These are phyloP conservation scores for Vidua chalybeata DNA, from an alignment of 2,113 vertebrate genomes.

Conservation along the genomic window DNA sequence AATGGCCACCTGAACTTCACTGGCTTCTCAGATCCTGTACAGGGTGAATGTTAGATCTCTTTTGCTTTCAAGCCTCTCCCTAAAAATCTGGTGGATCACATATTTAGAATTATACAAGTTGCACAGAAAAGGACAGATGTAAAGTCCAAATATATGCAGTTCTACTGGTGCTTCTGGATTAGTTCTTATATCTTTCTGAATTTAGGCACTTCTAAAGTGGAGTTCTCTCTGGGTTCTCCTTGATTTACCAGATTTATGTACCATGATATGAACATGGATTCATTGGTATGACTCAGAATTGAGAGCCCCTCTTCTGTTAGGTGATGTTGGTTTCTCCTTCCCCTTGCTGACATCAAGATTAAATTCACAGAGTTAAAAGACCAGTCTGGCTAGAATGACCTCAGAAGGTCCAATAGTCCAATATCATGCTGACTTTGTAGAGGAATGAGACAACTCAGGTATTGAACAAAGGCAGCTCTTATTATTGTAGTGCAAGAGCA, in stretches of 20 bases:
- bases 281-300: not conserved
- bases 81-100: not conserved
- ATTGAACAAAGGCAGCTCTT: not conserved
- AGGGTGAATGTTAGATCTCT: accelerated
- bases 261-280: not conserved
- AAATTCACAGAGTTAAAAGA: not conserved
- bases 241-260: not conserved
- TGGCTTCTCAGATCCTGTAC: not conserved
- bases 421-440: not conserved
- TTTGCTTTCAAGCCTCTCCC: not conserved
- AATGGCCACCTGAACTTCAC: not conserved
- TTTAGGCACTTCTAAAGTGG: not conserved
- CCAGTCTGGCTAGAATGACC: not conserved
- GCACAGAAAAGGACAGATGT: not conserved
- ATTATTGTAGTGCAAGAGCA: not conserved
- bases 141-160: not conserved
- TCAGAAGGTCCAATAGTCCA: not conserved
- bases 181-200: not conserved
- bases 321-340: not conserved
- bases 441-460: not conserved
- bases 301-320: not conserved
- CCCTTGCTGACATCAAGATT: not conserved
- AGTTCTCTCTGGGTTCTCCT: not conserved
- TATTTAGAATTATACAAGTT: not conserved
- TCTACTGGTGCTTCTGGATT: not conserved